Base-by-base conservation (phyloP, 2,113 vertebrate species). In the Hippopotamus amphibius region DNA sequence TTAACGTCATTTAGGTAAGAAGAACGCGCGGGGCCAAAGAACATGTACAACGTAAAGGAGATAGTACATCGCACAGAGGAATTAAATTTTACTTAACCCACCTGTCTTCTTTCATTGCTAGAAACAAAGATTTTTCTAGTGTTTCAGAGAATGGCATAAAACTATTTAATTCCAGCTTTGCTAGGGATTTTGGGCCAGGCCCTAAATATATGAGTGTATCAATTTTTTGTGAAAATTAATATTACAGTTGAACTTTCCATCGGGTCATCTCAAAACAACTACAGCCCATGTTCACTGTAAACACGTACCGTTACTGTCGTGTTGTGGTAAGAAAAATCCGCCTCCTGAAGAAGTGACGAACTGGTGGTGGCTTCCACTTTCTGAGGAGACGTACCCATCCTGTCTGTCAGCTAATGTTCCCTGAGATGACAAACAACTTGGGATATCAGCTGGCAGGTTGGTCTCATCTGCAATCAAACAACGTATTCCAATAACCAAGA, bases 351-450 rank as follows among this genome's bases (percentile, higher is more conserved):
- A 99, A 0, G 99, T 90, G 96, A 99, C 96, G 41, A 99, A 99
- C 97, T 99, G 99, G 97, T 99, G 99, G 96, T 99, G 99, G 98
- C 99, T 99, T 94, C 99, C 99, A 46, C 99, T 99, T 98, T 99
- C 99, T 15, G 99, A 99, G 0, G 99, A 99, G 57, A 99, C 98
- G 83, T 99, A 99, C 3, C 99, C 99, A 24, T 99, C 99, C 93
- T 99, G 99, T 6, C 99, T 98, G 97, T 99, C 99, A 11, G 99
- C 99, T 77, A 99, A 97, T 0, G 99, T 99, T 4, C 99, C 99
- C 96, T 99, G 99, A 28, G 99, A 99, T 26, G 99, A 99, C 95
- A 99, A 97, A 89, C 99, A 99, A 97, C 99, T 99, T 53, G 99
- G 99, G 93, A 99, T 99, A 97, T 99, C 99, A 26, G 99, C 99